Evolutionary conservation across 2,113 vertebrate species (phyloP), one percentile per base, ranked within the genome.

Genomic region (Phylloscopus trochiloides): DNA sequence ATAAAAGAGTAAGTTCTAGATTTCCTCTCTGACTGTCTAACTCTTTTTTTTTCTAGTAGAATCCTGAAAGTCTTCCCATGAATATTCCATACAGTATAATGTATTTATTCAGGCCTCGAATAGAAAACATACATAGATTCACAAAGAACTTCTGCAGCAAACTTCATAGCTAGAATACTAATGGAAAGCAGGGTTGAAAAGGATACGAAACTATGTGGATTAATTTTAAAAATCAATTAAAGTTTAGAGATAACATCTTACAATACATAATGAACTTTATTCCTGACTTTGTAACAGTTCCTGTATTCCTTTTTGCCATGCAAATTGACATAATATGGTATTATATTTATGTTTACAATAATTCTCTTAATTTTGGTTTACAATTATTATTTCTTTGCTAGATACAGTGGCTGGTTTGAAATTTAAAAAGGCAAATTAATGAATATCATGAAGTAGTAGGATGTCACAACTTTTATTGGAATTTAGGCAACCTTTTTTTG

Each of bases 161-260:
- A 78, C 3, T 34, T 91, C 17, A 20, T n/a, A 57, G 8, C 17
- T 71, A 54, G 88, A 86, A 90, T 96, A 47, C 45, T 90, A 76
- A 93, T 61, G 9, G 16, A 19, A 86, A 63, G 1, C 6, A 45
- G 38, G 29, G 17, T 67, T 91, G 42, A 63, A 90, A 95, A 92
- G 28, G 17, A 74, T 71, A 63, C 45, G 34, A 84, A 91, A 78
- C 8, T 29, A 43, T 29, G 12, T 61, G 29, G 22, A 76, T 83
- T 88, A 51, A 91, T 88, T 97, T 91, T 1, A 79, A 86, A 94
- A 92, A 80, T 84, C 24, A 84, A 84, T 91, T 94, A 71, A 63
- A 81, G 48, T 78, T 92, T 36, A 31, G 36, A 87, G 43, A 89
- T 73, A 93, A 66, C 5, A 15, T 72, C 61, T 84, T 91, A 17